Evolutionary conservation across 2,113 vertebrate species (phyloP), one percentile per base, ranked within the genome.

Genomic region (Gobio gobio): DNA sequence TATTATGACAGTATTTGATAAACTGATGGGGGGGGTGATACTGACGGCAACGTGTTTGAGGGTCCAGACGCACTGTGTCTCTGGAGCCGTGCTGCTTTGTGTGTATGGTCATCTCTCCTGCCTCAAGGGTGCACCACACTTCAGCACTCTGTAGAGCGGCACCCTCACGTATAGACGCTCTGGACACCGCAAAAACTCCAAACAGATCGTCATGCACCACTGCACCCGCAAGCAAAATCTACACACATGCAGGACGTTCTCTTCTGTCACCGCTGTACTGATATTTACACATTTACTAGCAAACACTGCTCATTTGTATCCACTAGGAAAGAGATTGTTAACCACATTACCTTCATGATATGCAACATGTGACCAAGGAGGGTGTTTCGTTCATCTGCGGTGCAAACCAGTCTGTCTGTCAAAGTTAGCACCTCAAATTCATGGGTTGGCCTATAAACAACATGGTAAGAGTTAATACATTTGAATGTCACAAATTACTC

Each of bases 341-440:
- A 63, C 14, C 51, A 63, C 20, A 26, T 43, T 68, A 95, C 95
- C 94, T 94, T 94, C 13, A 95, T 90, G 51, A 95, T 95, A 51
- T 95, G 91, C 2, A 84, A 51, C 86, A 94, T 84, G 86, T 95
- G 94, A 47, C 2, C 59, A 18, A 85, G 80, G 70, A 94, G 90
- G 0, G 8, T 72, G 1, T 92, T 85, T 2, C 78, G 43, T 14
- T 74, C 87, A 5, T 94, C 91, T 1, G 93, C 88, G 0, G 33
- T 83, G 85, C 95, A 95, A 68, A 84, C 66, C 74, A 95, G 83
- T 51, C 87, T 89, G 76, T 93, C 91, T 0, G 63, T 91, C 59
- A 94, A 83, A 0, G 93, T 94, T 86, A 93, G 88, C 43, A 94
- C 61, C 89, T 95, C 91, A 84, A 95, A 95, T 82, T 91, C 84